phyloP scores from a whole-genome alignment of 2,797 vertebrate species.

The Eulemur coronatus region DNA sequence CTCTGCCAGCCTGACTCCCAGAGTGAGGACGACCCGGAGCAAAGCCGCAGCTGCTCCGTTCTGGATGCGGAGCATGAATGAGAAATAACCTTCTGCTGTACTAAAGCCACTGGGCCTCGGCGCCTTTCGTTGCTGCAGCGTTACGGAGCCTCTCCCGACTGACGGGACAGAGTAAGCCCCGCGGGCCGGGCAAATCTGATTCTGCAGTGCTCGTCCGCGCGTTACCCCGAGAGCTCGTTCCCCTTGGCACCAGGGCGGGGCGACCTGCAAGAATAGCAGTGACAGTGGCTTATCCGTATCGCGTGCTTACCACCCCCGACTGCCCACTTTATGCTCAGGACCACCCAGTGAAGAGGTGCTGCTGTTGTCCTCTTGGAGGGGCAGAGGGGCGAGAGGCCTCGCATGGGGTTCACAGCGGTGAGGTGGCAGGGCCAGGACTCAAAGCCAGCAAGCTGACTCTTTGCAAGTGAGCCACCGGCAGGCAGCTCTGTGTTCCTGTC shows the following conservation, averaged over 20 bases:
- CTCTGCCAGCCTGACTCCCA: not conserved
- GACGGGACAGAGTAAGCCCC: not conserved
- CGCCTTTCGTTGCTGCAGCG: not conserved
- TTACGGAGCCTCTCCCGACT: not conserved
- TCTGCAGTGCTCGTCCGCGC: not conserved
- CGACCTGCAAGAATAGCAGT: not conserved
- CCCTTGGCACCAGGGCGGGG: not conserved
- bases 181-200: not conserved
- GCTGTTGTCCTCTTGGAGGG: too few species aligned
- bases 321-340: not conserved
- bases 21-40: not conserved
- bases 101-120: not conserved
- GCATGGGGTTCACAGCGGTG: not conserved
- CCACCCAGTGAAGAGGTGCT: not conserved
- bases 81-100: not conserved
- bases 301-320: not conserved
- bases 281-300: not conserved
- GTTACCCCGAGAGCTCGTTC: not conserved
- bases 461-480: not conserved
- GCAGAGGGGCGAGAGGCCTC: not conserved
- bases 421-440: not conserved
- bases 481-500: not conserved
- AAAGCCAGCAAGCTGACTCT: too few species aligned
- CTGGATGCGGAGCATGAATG: not conserved
- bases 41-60: not conserved